Conservation (phyloP, 2,888 invertebrate species). For the Parochlus steinenii region DNA sequence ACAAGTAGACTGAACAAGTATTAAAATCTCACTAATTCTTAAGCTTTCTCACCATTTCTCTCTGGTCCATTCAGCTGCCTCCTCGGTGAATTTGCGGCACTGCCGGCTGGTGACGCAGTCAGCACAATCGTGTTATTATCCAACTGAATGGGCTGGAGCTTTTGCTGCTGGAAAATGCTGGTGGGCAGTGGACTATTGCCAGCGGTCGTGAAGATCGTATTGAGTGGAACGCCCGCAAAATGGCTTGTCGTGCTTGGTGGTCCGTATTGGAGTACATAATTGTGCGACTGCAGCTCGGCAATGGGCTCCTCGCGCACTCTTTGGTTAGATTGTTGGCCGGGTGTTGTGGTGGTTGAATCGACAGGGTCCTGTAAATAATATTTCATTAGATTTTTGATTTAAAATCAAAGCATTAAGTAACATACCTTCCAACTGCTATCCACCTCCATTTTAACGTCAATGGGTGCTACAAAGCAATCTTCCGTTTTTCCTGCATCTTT, state of each 20-base stretch:
- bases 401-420: background rate
- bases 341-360: background rate
- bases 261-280: constrained; percentile 10
- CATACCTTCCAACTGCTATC: background rate
- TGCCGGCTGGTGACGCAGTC: no score
- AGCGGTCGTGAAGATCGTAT: background rate
- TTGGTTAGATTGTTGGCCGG: background rate
- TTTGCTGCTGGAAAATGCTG: constrained; percentile 2
- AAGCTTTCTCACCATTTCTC: constrained; percentile 6
- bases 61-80: constrained; percentile 11
- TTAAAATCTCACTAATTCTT: no score
- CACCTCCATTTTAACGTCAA: background rate
- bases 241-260: constrained; percentile 1
- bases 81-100: background rate
- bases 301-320: constrained; percentile 4
- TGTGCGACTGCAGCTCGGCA: constrained; percentile 9
- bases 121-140: constrained; percentile 7
- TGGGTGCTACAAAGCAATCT: background rate
- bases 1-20: no score
- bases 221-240: background rate
- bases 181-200: background rate
- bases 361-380: background rate
- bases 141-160: constrained; percentile 6
- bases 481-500: background rate
- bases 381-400: no score